phyloP scores from a whole-genome alignment of 2,113 vertebrate species.

The Thalassarche chlororhynchos region DNA sequence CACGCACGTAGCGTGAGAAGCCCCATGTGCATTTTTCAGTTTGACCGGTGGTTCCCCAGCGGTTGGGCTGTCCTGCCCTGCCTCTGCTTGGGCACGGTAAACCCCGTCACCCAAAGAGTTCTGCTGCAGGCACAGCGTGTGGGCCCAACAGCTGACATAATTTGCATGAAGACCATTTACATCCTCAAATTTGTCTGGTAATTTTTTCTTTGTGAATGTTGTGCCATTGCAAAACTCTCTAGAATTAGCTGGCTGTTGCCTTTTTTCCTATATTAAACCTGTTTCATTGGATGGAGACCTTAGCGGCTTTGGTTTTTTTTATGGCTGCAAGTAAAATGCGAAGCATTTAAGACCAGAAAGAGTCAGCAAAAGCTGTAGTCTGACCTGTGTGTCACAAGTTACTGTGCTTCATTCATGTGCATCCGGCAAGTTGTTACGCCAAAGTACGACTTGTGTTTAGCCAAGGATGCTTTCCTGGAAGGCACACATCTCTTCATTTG shows the following conservation, averaged over 20 bases:
- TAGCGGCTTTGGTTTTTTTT: background rate
- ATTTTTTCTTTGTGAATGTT: background rate
- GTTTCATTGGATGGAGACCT: background rate
- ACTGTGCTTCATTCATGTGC: background rate
- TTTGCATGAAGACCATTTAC: conserved; percentile 53
- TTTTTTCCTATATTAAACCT: background rate
- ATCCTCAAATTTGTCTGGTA: background rate
- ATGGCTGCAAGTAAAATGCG: background rate
- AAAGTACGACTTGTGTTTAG: background rate
- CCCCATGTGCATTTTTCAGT: background rate
- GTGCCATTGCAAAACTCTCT: background rate
- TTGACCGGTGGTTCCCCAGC: background rate
- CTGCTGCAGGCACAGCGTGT: background rate
- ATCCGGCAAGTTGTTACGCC: background rate
- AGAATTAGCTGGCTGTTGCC: background rate
- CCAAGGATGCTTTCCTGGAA: background rate
- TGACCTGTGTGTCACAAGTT: background rate
- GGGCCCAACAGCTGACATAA: background rate
- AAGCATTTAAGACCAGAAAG: background rate
- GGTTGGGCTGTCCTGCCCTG: background rate
- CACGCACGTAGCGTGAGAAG: background rate
- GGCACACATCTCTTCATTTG: background rate
- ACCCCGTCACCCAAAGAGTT: background rate
- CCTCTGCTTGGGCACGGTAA: background rate
- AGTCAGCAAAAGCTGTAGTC: background rate